Evolutionary conservation across 2,888 invertebrate species (phyloP).

Genomic region (Monopis laevigella): DNA sequence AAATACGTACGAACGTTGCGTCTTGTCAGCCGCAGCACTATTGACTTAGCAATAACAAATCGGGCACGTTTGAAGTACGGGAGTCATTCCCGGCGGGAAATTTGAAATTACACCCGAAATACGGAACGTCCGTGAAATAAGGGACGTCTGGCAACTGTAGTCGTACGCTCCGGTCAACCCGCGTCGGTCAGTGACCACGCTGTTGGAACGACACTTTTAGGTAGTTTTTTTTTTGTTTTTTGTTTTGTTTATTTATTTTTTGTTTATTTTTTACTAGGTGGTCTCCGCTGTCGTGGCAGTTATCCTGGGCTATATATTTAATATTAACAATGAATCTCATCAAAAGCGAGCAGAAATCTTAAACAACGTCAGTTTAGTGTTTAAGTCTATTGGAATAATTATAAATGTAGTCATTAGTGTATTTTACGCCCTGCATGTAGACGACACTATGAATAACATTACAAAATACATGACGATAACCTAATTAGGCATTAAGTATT

Average conservation of each 20-base stretch:
- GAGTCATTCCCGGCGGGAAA: too few relatives aligned
- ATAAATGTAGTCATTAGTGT: slow-evolving; percentile 70
- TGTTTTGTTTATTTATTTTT: not conserved
- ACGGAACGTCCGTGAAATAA: too few relatives aligned
- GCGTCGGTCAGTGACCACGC: too few relatives aligned
- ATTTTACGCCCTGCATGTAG: not conserved
- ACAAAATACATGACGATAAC: not conserved
- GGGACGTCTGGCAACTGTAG: too few relatives aligned
- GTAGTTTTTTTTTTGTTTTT: not conserved
- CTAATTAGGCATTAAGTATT: too few relatives aligned
- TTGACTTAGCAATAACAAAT: too few relatives aligned
- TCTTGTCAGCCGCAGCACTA: too few relatives aligned
- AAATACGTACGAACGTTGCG: too few relatives aligned
- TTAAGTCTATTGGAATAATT: slow-evolving; percentile 68
- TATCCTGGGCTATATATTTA: slow-evolving; percentile 65
- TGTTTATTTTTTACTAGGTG: slow-evolving; percentile 48
- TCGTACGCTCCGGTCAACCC: too few relatives aligned
- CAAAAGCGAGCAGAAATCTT: slow-evolving; percentile 67
- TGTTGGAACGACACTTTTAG: too few relatives aligned
- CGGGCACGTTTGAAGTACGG: too few relatives aligned
- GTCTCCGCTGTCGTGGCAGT: slow-evolving; percentile 69
- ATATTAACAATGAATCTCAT: slow-evolving; percentile 70
- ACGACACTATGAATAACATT: not conserved
- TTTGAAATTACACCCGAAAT: too few relatives aligned
- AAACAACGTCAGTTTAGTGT: slow-evolving; percentile 67